Percentiles rank a stretch among this genome's conserved stretches.
These are phyloP conservation scores for Bombyx mandarina DNA, from an alignment of 1,140 invertebrate species.

Conservation along the genomic window DNA sequence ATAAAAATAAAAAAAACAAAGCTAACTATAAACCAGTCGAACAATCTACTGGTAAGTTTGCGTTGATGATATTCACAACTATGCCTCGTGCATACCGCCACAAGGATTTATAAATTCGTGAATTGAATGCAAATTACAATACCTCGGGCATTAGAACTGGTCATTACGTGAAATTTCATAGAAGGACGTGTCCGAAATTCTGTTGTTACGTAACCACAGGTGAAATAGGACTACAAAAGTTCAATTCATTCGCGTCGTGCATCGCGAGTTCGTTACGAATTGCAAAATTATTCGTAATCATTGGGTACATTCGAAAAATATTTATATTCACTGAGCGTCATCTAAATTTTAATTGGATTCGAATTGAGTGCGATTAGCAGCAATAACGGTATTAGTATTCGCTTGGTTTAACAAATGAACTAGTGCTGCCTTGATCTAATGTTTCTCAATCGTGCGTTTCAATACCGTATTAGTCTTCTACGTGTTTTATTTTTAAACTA, in stretches of 20 bases:
- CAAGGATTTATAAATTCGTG: constrained; percentile 10
- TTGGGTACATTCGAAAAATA: constrained; percentile 1
- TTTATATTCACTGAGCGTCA: not conserved
- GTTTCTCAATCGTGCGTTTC: not conserved
- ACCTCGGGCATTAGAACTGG: constrained; percentile 5
- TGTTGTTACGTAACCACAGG: constrained; percentile 15
- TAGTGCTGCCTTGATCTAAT: constrained; percentile 1
- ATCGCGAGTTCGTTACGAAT: constrained; percentile 14
- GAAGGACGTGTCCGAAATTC: constrained; percentile 26
- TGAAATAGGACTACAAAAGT: constrained; percentile 22
- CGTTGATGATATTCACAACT: constrained; percentile 19
- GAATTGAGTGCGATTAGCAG: not conserved
- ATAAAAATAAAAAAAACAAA: not conserved
- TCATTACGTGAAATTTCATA: constrained; percentile 14
- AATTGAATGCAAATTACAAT: constrained; percentile 27
- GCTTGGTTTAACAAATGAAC: not conserved
- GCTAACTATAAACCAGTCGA: not conserved
- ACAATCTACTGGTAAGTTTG: constrained; percentile 5
- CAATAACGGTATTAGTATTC: constrained; percentile 1
- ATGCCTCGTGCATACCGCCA: constrained; percentile 13
- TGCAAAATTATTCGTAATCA: constrained; percentile 3
- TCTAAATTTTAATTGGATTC: constrained; percentile 6
- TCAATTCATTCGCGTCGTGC: constrained; percentile 12
- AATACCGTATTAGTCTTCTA: no score
- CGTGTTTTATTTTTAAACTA: no score